Conservation (phyloP, 1,140 invertebrate species). For the Battus philenor region DNA sequence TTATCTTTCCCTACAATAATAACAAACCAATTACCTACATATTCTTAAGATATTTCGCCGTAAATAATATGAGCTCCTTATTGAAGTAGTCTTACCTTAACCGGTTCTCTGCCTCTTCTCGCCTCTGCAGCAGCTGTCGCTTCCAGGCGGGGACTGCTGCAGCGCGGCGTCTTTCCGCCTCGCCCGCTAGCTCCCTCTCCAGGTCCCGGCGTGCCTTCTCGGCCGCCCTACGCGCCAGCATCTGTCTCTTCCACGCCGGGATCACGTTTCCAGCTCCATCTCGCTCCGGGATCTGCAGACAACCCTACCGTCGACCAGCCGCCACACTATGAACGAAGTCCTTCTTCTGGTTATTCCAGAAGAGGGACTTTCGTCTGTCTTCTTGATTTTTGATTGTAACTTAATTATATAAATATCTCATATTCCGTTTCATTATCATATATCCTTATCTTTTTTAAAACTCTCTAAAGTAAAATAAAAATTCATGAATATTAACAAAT, state of each 20-base stretch:
- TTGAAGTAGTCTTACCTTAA: constrained; percentile 74
- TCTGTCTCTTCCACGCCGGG: constrained; percentile 95
- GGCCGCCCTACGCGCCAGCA: constrained; percentile 94
- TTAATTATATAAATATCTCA: too few relatives aligned
- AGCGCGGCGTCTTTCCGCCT: constrained; percentile 90
- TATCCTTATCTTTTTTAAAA: too few relatives aligned
- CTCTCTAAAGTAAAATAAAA: too few relatives aligned
- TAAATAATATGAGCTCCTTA: too few relatives aligned
- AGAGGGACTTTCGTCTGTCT: not conserved
- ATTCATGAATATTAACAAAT: too few relatives aligned
- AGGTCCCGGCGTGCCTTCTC: constrained; percentile 93
- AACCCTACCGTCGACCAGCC: constrained; percentile 67
- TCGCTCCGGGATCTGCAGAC: constrained; percentile 88
- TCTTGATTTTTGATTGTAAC: too few relatives aligned
- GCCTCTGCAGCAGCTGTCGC: constrained; percentile 88
- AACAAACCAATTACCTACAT: too few relatives aligned
- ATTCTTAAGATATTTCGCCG: too few relatives aligned
- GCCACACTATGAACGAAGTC: constrained; percentile 28
- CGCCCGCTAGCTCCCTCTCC: constrained; percentile 87
- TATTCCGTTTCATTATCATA: too few relatives aligned
- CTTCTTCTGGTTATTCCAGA: not conserved
- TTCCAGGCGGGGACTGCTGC: constrained; percentile 95
- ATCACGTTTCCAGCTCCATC: constrained; percentile 92
- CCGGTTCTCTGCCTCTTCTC: constrained; percentile 85
- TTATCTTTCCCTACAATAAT: too few relatives aligned